Conservation (phyloP, 2,888 invertebrate species). For the Sceliomorpha sp. region DNA sequence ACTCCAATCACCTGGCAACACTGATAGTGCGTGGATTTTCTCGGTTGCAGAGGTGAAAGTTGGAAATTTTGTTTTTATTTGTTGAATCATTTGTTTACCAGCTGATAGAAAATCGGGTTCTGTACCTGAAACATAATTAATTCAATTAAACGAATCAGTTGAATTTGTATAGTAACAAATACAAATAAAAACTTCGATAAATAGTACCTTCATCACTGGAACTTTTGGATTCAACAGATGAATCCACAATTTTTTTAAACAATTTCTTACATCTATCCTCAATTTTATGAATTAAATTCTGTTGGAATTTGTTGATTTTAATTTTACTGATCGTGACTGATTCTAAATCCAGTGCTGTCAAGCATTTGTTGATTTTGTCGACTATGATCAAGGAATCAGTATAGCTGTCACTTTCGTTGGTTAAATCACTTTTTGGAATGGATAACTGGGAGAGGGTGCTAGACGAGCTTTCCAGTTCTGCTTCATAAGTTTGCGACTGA, state of each 20-base stretch:
- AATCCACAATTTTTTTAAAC: constrained; percentile 7
- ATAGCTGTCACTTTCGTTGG: constrained; percentile 22
- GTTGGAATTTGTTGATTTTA: constrained; percentile 6
- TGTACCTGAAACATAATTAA: constrained; percentile 15
- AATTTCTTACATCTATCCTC: constrained; percentile 3
- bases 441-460: constrained; percentile 10
- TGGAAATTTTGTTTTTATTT: constrained; percentile 12
- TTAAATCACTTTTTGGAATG: constrained; percentile 12
- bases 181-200: constrained; percentile 8
- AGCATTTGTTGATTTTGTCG: constrained; percentile 13
- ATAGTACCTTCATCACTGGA: constrained; percentile 12
- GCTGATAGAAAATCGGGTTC: constrained; percentile 9
- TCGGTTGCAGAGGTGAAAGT: constrained; percentile 7
- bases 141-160: constrained; percentile 6
- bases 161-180: constrained; percentile 7
- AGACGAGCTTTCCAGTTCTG: constrained; percentile 12
- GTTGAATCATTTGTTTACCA: constrained; percentile 12
- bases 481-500: too few species aligned
- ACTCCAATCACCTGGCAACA: constrained; percentile 15
- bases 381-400: constrained; percentile 11
- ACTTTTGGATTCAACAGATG: constrained; percentile 7
- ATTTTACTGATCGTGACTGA: constrained; percentile 5
- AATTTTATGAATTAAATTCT: constrained; percentile 8
- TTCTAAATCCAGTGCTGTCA: constrained; percentile 10
- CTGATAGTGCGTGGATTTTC: constrained; percentile 10